These are phyloP conservation scores for Drosophila imparisetae DNA, from an alignment of 2,888 invertebrate genomes.

Conservation along the genomic window DNA sequence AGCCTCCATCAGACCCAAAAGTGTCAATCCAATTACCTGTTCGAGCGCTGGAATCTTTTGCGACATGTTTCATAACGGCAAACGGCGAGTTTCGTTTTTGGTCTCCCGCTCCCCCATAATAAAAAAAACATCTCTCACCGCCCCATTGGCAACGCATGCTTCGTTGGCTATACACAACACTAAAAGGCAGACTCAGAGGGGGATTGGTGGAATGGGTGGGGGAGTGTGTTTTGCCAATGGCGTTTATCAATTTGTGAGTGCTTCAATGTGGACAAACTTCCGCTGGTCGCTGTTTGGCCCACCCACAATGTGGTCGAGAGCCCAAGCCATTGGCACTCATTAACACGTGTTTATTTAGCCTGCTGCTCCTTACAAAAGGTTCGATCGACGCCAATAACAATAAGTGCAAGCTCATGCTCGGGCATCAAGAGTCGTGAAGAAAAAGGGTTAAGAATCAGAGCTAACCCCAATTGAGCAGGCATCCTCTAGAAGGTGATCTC, in stretches of 20 bases:
- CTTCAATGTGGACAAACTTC: constrained; percentile 47
- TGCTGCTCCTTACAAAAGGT: constrained; percentile 59
- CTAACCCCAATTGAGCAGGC: constrained; percentile 31
- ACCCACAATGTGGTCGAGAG: constrained; percentile 64
- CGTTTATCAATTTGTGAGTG: constrained; percentile 76
- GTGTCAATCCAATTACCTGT: constrained; percentile 84
- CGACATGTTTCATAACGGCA: constrained; percentile 80
- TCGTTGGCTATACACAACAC: constrained; percentile 58
- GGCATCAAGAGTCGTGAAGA: constrained; percentile 11
- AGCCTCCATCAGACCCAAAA: constrained; percentile 71
- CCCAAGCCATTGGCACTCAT: constrained; percentile 67
- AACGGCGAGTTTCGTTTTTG: constrained; percentile 36
- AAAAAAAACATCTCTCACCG: background rate
- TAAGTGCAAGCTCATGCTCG: constrained; percentile 74
- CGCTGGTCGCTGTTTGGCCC: constrained; percentile 49
- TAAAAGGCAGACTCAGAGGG: background rate
- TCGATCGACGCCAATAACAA: constrained; percentile 79
- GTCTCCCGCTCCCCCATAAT: constrained; percentile 1
- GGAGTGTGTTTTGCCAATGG: constrained; percentile 73
- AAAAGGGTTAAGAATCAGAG: constrained; percentile 3
- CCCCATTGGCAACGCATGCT: constrained; percentile 55
- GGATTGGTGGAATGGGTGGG: background rate
- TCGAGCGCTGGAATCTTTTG: constrained; percentile 81
- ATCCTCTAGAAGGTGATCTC: constrained; percentile 29
- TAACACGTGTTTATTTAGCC: constrained; percentile 79